phyloP scores from a whole-genome alignment of 1,140 invertebrate genomes.

The Calephelis virginiensis region DNA sequence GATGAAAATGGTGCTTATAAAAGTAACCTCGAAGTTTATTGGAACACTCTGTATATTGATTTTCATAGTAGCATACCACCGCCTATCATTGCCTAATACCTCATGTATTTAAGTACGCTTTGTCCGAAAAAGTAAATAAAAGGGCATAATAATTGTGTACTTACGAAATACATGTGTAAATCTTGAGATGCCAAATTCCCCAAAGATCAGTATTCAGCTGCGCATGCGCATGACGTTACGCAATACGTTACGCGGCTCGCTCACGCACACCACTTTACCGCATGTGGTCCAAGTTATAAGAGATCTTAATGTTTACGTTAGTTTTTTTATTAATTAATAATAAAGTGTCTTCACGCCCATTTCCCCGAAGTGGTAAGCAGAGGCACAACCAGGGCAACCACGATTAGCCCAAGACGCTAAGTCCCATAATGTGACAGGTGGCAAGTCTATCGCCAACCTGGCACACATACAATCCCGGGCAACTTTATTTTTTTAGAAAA shows the following conservation, averaged over 20 bases:
- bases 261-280: conserved; percentile 23
- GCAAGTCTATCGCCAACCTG: no score
- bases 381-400: no score
- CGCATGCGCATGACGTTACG: conserved; percentile 32
- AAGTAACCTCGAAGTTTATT: no score
- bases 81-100: background rate
- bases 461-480: no score
- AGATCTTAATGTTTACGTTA: background rate
- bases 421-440: no score
- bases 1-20: no score
- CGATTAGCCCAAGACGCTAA: no score
- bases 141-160: conserved; percentile 3
- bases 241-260: conserved; percentile 33
- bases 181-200: conserved; percentile 19
- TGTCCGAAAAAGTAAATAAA: background rate
- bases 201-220: conserved; percentile 20
- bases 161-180: conserved; percentile 14
- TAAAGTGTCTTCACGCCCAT: no score
- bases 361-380: no score
- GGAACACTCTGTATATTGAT: background rate
- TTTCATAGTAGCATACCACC: background rate
- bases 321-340: background rate
- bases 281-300: conserved; percentile 17
- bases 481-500: no score
- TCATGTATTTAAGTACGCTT: no score